Evolutionary conservation across 2,797 vertebrate genomes (phyloP).

Genomic region (Falco naumanni): DNA sequence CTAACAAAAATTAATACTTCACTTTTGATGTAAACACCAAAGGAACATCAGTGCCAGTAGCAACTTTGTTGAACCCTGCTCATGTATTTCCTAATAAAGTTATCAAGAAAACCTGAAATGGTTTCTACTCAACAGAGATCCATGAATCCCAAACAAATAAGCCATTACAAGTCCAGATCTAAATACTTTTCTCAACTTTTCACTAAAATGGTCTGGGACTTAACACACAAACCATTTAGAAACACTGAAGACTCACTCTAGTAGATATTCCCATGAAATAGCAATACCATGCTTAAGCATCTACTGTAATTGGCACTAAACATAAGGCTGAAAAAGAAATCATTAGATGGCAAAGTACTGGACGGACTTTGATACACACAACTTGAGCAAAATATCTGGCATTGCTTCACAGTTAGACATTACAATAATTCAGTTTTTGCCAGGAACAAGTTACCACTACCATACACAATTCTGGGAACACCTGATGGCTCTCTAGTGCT

Average conservation of each 20-base stretch:
- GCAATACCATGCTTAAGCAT: neutral
- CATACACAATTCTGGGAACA: neutral
- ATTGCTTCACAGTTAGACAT: neutral
- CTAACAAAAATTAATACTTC: neutral
- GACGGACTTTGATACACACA: neutral
- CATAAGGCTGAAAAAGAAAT: neutral
- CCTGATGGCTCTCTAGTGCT: neutral
- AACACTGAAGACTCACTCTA: neutral
- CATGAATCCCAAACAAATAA: neutral
- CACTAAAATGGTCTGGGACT: neutral
- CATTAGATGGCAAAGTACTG: neutral
- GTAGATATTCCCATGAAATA: neutral
- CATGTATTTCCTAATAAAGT: neutral
- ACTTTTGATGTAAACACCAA: neutral
- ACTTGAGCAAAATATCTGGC: neutral
- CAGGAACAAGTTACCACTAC: neutral
- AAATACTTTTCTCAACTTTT: neutral
- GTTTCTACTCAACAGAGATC: neutral
- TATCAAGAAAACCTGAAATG: neutral
- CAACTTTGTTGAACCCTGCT: neutral
- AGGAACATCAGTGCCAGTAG: neutral
- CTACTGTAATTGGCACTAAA: neutral
- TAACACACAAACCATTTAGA: neutral
- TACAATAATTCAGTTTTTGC: neutral
- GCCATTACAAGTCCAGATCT: neutral